phyloP scores from a whole-genome alignment of 2,797 vertebrate species.

The Mionectes olivaceus region DNA sequence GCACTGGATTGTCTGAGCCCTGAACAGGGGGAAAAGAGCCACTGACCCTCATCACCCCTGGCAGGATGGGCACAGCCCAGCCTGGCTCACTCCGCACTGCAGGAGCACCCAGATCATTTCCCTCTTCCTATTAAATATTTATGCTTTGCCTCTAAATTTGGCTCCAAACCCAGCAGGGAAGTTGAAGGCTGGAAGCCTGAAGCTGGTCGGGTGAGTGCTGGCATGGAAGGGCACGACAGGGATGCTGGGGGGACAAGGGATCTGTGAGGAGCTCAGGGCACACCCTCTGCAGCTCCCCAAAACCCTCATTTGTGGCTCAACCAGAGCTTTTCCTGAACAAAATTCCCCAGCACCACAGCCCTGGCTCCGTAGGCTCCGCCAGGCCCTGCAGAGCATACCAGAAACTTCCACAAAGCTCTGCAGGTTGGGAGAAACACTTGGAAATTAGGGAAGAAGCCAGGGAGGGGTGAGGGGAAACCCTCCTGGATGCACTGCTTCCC shows the following conservation, averaged over 20 bases:
- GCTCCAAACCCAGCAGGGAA: background rate
- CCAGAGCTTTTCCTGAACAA: background rate
- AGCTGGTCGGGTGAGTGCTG: rapidly evolving
- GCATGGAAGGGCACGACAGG: background rate
- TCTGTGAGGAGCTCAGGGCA: rapidly evolving
- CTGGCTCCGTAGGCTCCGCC: rapidly evolving
- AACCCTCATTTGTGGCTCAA: rapidly evolving
- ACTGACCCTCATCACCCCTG: background rate
- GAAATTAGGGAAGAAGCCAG: background rate
- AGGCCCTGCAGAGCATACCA: background rate
- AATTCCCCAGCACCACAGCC: background rate
- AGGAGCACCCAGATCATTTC: rapidly evolving
- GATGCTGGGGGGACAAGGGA: background rate
- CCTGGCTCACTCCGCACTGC: background rate
- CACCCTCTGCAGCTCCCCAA: background rate
- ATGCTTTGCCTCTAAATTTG: background rate
- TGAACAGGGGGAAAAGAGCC: background rate
- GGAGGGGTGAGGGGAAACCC: background rate
- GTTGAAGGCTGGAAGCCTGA: background rate
- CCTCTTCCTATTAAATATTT: background rate
- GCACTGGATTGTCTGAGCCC: rapidly evolving
- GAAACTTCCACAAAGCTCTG: background rate
- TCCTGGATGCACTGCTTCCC: rapidly evolving
- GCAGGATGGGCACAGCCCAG: background rate
- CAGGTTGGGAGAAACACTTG: background rate